Evolutionary conservation across 2,797 vertebrate genomes (phyloP), one percentile per base, ranked within the genome.

Genomic region (Sylvilagus floridanus): DNA sequence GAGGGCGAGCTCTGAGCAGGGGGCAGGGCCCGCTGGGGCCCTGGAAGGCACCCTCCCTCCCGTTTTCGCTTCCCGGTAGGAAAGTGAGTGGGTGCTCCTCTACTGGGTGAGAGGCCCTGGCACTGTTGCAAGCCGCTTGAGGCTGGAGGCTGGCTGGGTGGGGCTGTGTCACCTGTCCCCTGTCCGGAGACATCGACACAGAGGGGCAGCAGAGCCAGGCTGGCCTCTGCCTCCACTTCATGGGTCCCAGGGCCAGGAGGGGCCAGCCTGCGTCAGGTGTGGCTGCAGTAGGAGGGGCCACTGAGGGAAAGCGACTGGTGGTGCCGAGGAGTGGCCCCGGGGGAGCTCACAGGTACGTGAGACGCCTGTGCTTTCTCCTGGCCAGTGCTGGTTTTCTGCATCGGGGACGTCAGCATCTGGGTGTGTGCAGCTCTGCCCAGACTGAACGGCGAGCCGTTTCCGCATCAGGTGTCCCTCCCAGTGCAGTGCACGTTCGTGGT

Each of bases 261-360:
- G 21, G 37, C 57, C 3, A 3, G 42, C n/a, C 35, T 30, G 28
- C 0, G 0, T 62, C 5, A 81, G 63, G 52, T 1, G 0, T 17
- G 88, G 47, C 77, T 17, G 5, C 30, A 6, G 16, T 0, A 0
- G 3, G 28, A 77, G 77, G 62, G 32, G 30, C 57, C 60, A 42
- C 62, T 7, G 52, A 21, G 2, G 92, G 32, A 52, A 63, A 1
- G 28, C 42, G 68, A 82, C 65, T 1, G 0, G 11, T 57, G 17
- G 28, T n/a, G 30, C 73, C 79, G 13, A 9, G 47, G 52, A 63
- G 65, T 77, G n/a, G 22, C 4, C 71, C 22, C 7, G 68, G 60
- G 30, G 35, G 35, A 35, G 7, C 1, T 2, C 50, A 16, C 4
- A 2, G 26, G 26, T 24, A 14, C 1, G 1, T 28, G 13, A 50